These are phyloP conservation scores for Heliconius nattereri DNA, from an alignment of 1,140 invertebrate genomes.

Conservation along the genomic window DNA sequence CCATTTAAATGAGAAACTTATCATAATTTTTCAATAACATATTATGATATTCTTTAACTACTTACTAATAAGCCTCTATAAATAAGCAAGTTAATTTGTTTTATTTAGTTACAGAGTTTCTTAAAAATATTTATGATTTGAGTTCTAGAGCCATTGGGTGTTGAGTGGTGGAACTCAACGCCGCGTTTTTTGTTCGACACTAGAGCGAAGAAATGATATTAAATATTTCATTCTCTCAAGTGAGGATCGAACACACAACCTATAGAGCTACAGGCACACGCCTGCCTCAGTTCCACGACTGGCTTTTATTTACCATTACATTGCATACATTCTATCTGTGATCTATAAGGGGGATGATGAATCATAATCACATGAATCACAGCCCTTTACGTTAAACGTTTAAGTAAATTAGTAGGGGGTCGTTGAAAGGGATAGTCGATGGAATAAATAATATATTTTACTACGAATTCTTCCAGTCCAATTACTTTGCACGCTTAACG, in stretches of 20 bases:
- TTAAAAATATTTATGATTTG: background rate
- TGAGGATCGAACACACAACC: too few species aligned
- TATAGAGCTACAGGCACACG: too few species aligned
- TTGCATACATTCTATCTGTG: background rate
- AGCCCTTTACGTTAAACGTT: slow-evolving; percentile 23
- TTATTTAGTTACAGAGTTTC: background rate
- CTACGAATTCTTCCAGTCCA: background rate
- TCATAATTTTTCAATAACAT: background rate
- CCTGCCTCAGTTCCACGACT: too few species aligned
- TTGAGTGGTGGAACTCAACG: too few species aligned
- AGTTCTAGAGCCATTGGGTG: too few species aligned
- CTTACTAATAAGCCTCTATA: background rate
- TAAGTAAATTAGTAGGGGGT: slow-evolving; percentile 21
- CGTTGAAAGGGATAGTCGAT: slow-evolving; percentile 3
- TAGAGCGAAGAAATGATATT: too few species aligned
- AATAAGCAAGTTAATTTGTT: background rate
- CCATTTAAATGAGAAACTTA: slow-evolving; percentile 8
- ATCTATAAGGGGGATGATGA: slow-evolving; percentile 23
- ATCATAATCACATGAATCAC: slow-evolving; percentile 31
- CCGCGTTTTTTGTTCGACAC: too few species aligned
- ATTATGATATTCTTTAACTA: slow-evolving; percentile 13
- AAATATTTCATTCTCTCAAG: too few species aligned
- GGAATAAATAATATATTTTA: background rate
- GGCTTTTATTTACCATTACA: background rate
- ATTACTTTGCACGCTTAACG: background rate